phyloP scores from a whole-genome alignment of 2,113 vertebrate genomes.

The Mohoua ochrocephala region DNA sequence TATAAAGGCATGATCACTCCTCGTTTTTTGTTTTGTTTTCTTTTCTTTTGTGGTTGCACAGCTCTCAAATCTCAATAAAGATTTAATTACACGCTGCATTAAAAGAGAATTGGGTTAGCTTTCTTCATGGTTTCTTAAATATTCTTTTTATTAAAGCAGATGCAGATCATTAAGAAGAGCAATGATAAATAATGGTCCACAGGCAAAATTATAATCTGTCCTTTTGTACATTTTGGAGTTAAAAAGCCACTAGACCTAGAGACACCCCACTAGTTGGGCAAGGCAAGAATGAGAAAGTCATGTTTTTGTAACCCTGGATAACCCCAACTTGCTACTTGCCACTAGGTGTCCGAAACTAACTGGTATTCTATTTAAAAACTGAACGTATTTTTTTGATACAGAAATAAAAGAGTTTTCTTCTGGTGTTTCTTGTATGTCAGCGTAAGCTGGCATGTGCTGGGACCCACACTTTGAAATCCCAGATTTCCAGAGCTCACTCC shows the following conservation, averaged over 20 bases:
- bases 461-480: background rate
- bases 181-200: background rate
- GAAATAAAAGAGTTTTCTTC: background rate
- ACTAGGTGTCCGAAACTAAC: background rate
- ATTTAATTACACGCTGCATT: conserved; percentile 24
- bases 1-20: background rate
- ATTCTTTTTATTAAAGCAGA: conserved; percentile 23
- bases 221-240: background rate
- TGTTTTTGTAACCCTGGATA: background rate
- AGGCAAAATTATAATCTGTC: background rate
- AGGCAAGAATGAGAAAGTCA: background rate
- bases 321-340: background rate
- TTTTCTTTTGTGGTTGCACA: conserved; percentile 17
- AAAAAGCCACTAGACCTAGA: background rate
- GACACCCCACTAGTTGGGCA: background rate
- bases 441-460: background rate
- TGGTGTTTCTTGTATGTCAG: background rate
- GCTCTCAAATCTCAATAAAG: conserved; percentile 39
- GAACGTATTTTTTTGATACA: background rate
- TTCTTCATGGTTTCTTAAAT: conserved; percentile 15
- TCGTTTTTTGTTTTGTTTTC: background rate
- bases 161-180: background rate
- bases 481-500: background rate
- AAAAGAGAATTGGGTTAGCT: background rate
- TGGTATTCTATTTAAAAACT: background rate